Evolutionary conservation across 2,888 invertebrate genomes (phyloP).

Genomic region (Ecdyonurus torrentis): DNA sequence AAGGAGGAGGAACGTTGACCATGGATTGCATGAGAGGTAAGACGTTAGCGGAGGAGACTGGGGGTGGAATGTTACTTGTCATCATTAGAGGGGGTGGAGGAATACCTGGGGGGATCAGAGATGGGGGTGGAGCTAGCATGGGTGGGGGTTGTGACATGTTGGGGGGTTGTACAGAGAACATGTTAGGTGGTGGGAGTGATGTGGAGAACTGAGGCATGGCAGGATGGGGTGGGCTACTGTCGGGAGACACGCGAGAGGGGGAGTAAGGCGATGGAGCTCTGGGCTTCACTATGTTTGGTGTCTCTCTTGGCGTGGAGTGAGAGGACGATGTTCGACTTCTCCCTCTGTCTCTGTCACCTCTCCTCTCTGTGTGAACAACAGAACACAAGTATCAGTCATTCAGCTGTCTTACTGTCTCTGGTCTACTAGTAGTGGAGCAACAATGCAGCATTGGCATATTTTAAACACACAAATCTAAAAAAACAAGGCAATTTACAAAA

Average conservation of each 20-base stretch:
- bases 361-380: too few relatives aligned
- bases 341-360: too few relatives aligned
- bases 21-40: constrained; percentile 19
- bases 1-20: constrained; percentile 22
- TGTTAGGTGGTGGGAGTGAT: constrained; percentile 1
- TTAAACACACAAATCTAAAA: too few relatives aligned
- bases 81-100: constrained; percentile 8
- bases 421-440: too few relatives aligned
- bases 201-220: constrained; percentile 8
- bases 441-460: too few relatives aligned
- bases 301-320: background rate
- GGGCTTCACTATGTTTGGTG: constrained; percentile 1
- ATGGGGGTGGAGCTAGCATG: constrained; percentile 3
- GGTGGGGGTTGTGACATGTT: constrained; percentile 2
- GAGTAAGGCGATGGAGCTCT: constrained; percentile 15
- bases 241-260: constrained; percentile 12
- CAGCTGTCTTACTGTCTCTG: too few relatives aligned
- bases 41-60: constrained; percentile 13
- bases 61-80: constrained; percentile 1
- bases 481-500: too few relatives aligned
- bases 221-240: constrained; percentile 9
- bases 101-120: background rate
- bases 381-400: too few relatives aligned
- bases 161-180: background rate
- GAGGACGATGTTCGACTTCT: background rate